phyloP scores from a whole-genome alignment of 2,888 invertebrate genomes.

The Oligia fasciuncula region DNA sequence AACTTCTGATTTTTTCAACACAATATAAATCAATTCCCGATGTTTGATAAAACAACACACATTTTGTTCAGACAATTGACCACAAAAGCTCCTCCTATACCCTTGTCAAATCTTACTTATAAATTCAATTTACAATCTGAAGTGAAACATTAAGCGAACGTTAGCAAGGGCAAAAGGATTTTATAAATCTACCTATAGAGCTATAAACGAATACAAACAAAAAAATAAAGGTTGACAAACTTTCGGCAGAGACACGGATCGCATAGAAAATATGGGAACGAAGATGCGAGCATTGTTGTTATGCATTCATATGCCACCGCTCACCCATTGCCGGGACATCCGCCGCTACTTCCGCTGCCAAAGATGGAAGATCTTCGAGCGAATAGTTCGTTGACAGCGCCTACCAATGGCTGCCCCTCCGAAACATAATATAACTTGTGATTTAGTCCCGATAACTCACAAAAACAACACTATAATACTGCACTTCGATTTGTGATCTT shows the following conservation, averaged over 20 bases:
- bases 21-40: slow-evolving; percentile 25
- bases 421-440: slow-evolving; percentile 76
- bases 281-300: slow-evolving; percentile 84
- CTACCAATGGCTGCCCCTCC: slow-evolving; percentile 68
- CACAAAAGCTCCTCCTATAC: slow-evolving; percentile 49
- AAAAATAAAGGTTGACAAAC: slow-evolving; percentile 89
- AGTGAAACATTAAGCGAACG: slow-evolving; percentile 54
- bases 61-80: slow-evolving; percentile 43
- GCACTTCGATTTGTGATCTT: slow-evolving; percentile 66
- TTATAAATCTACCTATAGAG: slow-evolving; percentile 61
- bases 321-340: slow-evolving; percentile 90
- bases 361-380: slow-evolving; percentile 88
- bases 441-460: slow-evolving; percentile 68
- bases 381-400: slow-evolving; percentile 87
- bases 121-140: slow-evolving; percentile 62
- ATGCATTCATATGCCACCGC: slow-evolving; percentile 88
- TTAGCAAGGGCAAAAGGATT: slow-evolving; percentile 63
- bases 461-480: slow-evolving; percentile 61
- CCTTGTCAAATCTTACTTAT: slow-evolving; percentile 61
- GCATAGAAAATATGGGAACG: slow-evolving; percentile 88
- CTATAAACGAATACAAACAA: slow-evolving; percentile 80
- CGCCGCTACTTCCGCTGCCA: slow-evolving; percentile 89
- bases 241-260: slow-evolving; percentile 86
- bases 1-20: slow-evolving; percentile 25
- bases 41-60: slow-evolving; percentile 46